A percentile compares a stretch with the other conserved stretches of the same genome.
Evolutionary conservation across 2,888 invertebrate genomes (phyloP).

Genomic region (Yponomeuta evonymella): DNA sequence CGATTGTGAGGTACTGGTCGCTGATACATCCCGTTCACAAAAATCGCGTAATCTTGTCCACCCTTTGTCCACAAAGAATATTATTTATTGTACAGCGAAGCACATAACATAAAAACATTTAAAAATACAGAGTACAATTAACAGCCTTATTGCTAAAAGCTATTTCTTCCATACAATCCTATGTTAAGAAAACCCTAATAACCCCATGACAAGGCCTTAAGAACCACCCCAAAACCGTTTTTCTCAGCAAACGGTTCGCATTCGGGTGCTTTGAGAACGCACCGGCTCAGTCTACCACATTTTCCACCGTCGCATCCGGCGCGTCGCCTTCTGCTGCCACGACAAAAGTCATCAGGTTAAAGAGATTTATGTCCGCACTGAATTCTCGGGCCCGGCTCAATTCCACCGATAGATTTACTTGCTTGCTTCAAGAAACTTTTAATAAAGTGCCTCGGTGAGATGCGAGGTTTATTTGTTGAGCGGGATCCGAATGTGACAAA

Average conservation of each 20-base stretch:
- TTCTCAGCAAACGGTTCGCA: neutral
- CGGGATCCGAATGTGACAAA: neutral
- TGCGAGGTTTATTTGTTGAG: neutral
- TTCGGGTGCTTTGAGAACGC: neutral
- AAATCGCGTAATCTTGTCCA: too few relatives aligned
- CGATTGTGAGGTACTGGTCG: too few relatives aligned
- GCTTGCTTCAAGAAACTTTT: neutral
- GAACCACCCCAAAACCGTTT: neutral
- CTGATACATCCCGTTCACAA: too few relatives aligned
- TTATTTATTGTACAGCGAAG: too few relatives aligned
- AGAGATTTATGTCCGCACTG: constrained; percentile 38
- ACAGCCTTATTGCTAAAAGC: too few relatives aligned
- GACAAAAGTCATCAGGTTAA: constrained; percentile 45
- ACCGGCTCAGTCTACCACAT: constrained; percentile 34
- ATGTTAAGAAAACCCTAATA: too few relatives aligned
- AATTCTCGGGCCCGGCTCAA: constrained; percentile 1
- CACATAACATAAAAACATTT: too few relatives aligned
- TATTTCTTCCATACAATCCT: too few relatives aligned
- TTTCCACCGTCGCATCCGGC: constrained; percentile 42
- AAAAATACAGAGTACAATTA: too few relatives aligned
- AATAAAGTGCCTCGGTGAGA: neutral
- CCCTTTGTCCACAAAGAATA: too few relatives aligned
- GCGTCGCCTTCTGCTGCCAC: constrained; percentile 36
- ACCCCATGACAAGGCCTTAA: neutral
- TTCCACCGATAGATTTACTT: constrained; percentile 9